Evolutionary conservation across 2,113 vertebrate genomes (phyloP), one percentile per base, ranked within the genome.

Genomic region (Ahaetulla prasina): DNA sequence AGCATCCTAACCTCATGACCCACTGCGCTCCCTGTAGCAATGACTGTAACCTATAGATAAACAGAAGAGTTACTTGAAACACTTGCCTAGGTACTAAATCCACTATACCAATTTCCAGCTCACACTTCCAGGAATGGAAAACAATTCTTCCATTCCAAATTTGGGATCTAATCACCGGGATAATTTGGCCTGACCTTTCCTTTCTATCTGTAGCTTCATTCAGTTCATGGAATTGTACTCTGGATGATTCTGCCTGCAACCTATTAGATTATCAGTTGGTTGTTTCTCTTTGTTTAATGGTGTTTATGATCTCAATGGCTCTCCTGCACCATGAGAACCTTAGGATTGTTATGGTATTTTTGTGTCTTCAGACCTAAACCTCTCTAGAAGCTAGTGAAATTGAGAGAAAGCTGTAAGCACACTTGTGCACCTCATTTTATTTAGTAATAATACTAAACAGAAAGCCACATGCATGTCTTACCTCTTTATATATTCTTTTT

Each of bases 31-130:
- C 54, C 35, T 22, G 18, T 88, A 80, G 45, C 90, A 92, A 39
- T 74, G 94, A 6, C 88, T 94, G 27, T 0, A 1, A 87, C 57
- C 63, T 85, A 85, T 93, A 86, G 35, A 91, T 91, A 95, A 96
- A 96, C 93, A 95, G 93, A 95, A 96, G 93, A 92, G 74, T 80
- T 88, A 95, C 91, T 39, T 94, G 92, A 96, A 93, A 90, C 47
- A 90, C 87, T n/a, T 47, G 74, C 92, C 4, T 93, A 88, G 74
- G n/a, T n/a, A 93, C 93, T 94, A 94, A 25, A 22, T 92, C 92
- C 96, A 95, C 25, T 57, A 20, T 47, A 25, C 4, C 16, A 39
- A 60, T 30, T 3, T 25, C 1, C 2, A 27, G 25, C n/a, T 39
- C 12, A 57, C 30, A 25, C 12, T 47, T 89, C 12, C 8, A 35